phyloP scores from a whole-genome alignment of 2,888 invertebrate genomes.

The Leptarthrus brevirostris region DNA sequence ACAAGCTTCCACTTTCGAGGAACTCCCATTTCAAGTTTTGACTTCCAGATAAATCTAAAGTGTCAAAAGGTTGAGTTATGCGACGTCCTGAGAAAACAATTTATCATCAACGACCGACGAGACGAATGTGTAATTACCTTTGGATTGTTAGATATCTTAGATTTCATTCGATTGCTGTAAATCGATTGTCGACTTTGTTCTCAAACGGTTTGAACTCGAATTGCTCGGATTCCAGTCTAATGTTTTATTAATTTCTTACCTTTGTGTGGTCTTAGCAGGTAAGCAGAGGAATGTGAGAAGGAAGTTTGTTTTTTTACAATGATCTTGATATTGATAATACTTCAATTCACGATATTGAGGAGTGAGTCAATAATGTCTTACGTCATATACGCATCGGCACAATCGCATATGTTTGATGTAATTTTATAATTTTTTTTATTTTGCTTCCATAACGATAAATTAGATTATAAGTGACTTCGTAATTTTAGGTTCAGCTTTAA shows the following conservation, averaged over 20 bases:
- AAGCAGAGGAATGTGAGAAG: not conserved
- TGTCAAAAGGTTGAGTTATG: slow-evolving; percentile 48
- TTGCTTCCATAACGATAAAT: too few species aligned
- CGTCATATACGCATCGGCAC: too few species aligned
- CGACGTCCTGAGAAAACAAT: slow-evolving; percentile 37
- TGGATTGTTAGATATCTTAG: not conserved
- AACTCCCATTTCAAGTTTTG: slow-evolving; percentile 41
- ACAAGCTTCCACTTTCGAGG: slow-evolving; percentile 16
- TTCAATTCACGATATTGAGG: too few species aligned
- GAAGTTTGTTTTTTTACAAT: too few species aligned
- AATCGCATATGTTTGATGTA: too few species aligned
- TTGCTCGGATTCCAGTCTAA: slow-evolving; percentile 14
- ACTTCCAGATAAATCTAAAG: slow-evolving; percentile 41
- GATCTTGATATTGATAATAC: too few species aligned
- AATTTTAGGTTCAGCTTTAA: too few species aligned
- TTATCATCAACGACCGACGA: slow-evolving; percentile 29
- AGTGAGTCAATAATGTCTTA: too few species aligned
- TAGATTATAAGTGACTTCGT: too few species aligned
- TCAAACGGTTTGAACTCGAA: slow-evolving; percentile 14
- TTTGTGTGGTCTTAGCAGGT: slow-evolving; percentile 30
- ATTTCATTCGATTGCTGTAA: slow-evolving; percentile 30
- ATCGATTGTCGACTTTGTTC: too few species aligned
- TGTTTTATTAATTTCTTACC: slow-evolving; percentile 18
- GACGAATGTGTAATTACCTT: slow-evolving; percentile 29
- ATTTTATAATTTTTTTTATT: too few species aligned